Percentiles rank a stretch among this genome's conserved stretches.
Conservation (phyloP, 2,113 vertebrate species). For the Odocoileus virginianus region DNA sequence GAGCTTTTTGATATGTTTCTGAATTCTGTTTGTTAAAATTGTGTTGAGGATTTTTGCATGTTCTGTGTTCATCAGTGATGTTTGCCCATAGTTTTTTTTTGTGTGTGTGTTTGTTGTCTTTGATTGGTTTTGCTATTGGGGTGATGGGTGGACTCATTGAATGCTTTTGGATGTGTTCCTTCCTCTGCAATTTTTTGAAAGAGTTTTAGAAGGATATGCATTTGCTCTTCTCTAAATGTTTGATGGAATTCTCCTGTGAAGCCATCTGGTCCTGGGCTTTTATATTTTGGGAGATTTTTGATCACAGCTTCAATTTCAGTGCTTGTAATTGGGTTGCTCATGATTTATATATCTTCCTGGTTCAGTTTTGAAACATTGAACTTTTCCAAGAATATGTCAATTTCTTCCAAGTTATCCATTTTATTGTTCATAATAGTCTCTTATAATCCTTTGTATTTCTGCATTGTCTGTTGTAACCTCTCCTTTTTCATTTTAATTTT, state of each 20-base stretch:
- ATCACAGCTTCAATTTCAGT: not conserved
- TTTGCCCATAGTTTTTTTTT: not conserved
- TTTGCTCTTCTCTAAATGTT: not conserved
- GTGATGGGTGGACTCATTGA: not conserved
- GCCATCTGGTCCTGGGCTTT: not conserved
- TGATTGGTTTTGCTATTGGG: not conserved
- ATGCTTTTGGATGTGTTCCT: not conserved
- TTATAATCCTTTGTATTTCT: not conserved
- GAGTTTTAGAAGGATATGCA: not conserved
- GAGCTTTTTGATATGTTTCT: not conserved
- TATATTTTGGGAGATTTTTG: not conserved
- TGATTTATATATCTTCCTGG: not conserved
- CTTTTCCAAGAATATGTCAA: not conserved
- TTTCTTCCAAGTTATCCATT: not conserved
- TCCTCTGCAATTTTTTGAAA: not conserved
- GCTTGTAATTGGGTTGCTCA: not conserved
- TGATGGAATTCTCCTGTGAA: not conserved
- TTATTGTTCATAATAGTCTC: not conserved
- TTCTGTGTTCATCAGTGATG: not conserved
- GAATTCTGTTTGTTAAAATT: not conserved
- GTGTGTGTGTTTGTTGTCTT: not conserved
- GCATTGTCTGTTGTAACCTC: not conserved
- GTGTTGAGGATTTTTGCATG: not conserved
- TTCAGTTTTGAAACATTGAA: not conserved
- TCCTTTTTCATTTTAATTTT: not conserved